phyloP scores from a whole-genome alignment of 2,888 invertebrate species.

The Leptarthrus brevirostris region DNA sequence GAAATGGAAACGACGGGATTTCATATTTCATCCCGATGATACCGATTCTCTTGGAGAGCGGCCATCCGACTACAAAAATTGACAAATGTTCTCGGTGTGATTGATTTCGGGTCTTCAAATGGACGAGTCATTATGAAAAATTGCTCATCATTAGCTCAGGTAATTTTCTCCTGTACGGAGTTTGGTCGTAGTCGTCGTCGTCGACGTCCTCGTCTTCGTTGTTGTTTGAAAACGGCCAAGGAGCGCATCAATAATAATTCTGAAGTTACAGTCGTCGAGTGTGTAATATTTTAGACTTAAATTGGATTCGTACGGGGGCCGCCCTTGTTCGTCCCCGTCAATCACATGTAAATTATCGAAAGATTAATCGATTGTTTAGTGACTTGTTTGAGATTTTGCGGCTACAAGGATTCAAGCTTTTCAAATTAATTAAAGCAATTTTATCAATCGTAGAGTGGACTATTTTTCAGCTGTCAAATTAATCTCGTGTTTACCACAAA shows the following conservation, averaged over 20 bases:
- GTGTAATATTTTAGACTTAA: slow-evolving; percentile 51
- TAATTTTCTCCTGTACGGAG: slow-evolving; percentile 46
- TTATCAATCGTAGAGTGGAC: too few species aligned
- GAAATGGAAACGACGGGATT: slow-evolving; percentile 48
- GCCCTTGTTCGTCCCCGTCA: slow-evolving; percentile 60
- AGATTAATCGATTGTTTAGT: slow-evolving; percentile 65
- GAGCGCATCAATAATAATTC: slow-evolving; percentile 41
- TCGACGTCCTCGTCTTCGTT: neutral
- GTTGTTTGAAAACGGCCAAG: slow-evolving; percentile 2
- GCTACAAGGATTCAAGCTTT: too few species aligned
- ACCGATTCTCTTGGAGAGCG: slow-evolving; percentile 5
- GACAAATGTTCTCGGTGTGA: slow-evolving; percentile 55
- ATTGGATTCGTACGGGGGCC: slow-evolving; percentile 52
- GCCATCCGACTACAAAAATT: slow-evolving; percentile 35
- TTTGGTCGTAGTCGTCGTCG: neutral
- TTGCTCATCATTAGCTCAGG: slow-evolving; percentile 58
- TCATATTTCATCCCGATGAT: slow-evolving; percentile 42
- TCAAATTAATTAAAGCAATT: too few species aligned
- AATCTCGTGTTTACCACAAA: too few species aligned
- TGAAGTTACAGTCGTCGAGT: slow-evolving; percentile 21
- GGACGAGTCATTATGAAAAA: slow-evolving; percentile 59
- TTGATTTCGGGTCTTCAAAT: slow-evolving; percentile 55
- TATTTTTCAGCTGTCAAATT: too few species aligned
- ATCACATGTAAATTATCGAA: slow-evolving; percentile 65
- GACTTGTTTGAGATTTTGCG: slow-evolving; percentile 60